These are phyloP conservation scores for Hirtodrosophila cameraria DNA, from an alignment of 2,888 invertebrate genomes.

Conservation along the genomic window DNA sequence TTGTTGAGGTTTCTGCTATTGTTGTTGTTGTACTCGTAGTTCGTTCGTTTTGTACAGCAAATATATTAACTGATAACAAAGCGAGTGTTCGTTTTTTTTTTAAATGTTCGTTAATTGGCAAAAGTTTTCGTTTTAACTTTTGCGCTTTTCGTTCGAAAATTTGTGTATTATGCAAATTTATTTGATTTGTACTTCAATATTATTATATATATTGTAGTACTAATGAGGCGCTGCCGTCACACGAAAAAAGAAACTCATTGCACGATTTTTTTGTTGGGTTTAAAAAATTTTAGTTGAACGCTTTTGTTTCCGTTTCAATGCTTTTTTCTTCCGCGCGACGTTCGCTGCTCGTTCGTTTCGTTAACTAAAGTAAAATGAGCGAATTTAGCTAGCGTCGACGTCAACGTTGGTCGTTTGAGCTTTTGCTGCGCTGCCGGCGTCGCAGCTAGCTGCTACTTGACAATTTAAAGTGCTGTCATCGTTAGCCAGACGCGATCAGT, in stretches of 20 bases:
- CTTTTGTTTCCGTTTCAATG: slow-evolving; percentile 21
- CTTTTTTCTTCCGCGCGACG: slow-evolving; percentile 64
- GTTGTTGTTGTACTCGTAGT: slow-evolving; percentile 14
- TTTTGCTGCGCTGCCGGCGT: slow-evolving; percentile 26
- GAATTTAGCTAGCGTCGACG: slow-evolving; percentile 40
- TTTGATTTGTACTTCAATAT: slow-evolving; percentile 7
- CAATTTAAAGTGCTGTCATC: slow-evolving; percentile 42
- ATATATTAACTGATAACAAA: slow-evolving; percentile 74
- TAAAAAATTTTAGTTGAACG: slow-evolving; percentile 28
- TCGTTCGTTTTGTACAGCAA: slow-evolving; percentile 44
- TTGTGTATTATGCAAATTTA: slow-evolving; percentile 20
- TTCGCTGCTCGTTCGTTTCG: slow-evolving; percentile 82
- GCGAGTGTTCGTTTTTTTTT: slow-evolving; percentile 59
- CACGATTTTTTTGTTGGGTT: slow-evolving; percentile 21
- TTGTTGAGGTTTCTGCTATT: slow-evolving; percentile 30
- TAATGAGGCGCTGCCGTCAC: slow-evolving; percentile 38
- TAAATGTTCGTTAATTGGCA: slow-evolving; percentile 68
- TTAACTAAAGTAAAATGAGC: slow-evolving; percentile 78
- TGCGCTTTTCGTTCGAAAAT: slow-evolving; percentile 59
- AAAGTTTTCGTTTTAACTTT: slow-evolving; percentile 30
- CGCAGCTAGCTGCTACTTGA: slow-evolving; percentile 33
- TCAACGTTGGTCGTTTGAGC: slow-evolving; percentile 25
- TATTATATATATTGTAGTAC: slow-evolving; percentile 10
- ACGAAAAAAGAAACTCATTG: slow-evolving; percentile 39
- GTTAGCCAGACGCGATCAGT: slow-evolving; percentile 34